These are phyloP conservation scores for Coranthus polyacanthus DNA, from an alignment of 2,797 vertebrate genomes.

Conservation along the genomic window DNA sequence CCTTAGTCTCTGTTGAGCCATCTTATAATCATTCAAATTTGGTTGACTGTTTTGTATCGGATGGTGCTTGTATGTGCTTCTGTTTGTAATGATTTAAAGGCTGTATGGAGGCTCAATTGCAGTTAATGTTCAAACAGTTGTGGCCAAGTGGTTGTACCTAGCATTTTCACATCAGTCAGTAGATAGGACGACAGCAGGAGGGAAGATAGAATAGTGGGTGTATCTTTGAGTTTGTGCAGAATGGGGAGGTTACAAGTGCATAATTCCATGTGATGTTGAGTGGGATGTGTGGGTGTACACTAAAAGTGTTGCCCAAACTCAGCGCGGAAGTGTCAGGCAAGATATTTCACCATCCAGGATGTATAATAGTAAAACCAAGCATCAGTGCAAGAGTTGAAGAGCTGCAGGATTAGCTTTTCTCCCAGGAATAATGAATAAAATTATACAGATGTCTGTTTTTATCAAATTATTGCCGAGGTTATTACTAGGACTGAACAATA, in stretches of 20 bases:
- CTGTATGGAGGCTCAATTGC: constrained; percentile 33
- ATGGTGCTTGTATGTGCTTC: constrained; percentile 24
- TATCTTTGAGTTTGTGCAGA: constrained; percentile 47
- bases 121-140: constrained; percentile 49
- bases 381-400: constrained; percentile 12
- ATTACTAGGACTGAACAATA: no score
- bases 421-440: neutral
- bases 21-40: constrained; percentile 53
- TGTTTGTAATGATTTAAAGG: constrained; percentile 42
- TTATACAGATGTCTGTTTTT: constrained; percentile 13
- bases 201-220: constrained; percentile 49
- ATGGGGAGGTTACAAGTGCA: constrained; percentile 47
- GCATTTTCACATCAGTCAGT: constrained; percentile 36
- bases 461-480: neutral
- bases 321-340: constrained; percentile 58
- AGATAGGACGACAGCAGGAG: constrained; percentile 33
- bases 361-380: constrained; percentile 30
- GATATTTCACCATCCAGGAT: constrained; percentile 63
- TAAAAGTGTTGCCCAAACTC: constrained; percentile 60
- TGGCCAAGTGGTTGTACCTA: constrained; percentile 46
- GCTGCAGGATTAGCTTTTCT: neutral
- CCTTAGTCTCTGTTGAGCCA: constrained; percentile 54
- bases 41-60: constrained; percentile 19
- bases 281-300: constrained; percentile 65
- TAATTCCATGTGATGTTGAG: constrained; percentile 65